Conservation (phyloP, 2,888 invertebrate genomes). For the Philaethria dido region DNA sequence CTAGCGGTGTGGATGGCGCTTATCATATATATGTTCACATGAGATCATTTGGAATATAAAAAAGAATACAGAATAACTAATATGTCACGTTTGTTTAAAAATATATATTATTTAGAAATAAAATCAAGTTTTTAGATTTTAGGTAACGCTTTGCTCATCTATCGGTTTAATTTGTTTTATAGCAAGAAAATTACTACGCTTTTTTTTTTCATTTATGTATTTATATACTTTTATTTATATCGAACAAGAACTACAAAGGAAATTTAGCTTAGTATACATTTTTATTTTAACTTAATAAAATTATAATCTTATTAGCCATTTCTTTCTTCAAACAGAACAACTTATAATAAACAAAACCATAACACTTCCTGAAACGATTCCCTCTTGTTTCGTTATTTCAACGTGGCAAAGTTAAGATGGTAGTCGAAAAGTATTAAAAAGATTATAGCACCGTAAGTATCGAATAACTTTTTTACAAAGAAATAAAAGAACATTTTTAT, state of each 20-base stretch:
- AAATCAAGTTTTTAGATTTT: too few species aligned
- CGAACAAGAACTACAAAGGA: neutral
- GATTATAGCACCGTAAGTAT: conserved; percentile 11
- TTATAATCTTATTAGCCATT: conserved; percentile 5
- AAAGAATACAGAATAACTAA: neutral
- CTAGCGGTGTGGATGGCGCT: neutral
- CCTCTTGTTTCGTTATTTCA: conserved; percentile 19
- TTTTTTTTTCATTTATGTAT: too few species aligned
- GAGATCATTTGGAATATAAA: neutral
- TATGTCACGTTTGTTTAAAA: too few species aligned
- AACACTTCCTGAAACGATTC: conserved; percentile 17
- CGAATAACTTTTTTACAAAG: neutral
- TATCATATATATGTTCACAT: neutral
- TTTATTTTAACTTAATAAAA: conserved; percentile 11
- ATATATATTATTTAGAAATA: too few species aligned
- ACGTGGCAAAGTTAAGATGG: conserved; percentile 16
- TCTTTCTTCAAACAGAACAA: neutral
- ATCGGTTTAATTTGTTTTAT: too few species aligned
- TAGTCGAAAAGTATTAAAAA: conserved; percentile 23
- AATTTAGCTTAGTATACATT: neutral
- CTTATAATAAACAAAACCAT: conserved; percentile 25
- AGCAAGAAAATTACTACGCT: too few species aligned
- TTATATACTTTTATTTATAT: neutral
- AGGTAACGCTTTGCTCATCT: too few species aligned
- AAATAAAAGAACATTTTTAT: conserved; percentile 6